Evolutionary conservation across 1,140 invertebrate species (phyloP), one percentile per base, ranked within the genome.

Genomic region (Charaxes varanes): DNA sequence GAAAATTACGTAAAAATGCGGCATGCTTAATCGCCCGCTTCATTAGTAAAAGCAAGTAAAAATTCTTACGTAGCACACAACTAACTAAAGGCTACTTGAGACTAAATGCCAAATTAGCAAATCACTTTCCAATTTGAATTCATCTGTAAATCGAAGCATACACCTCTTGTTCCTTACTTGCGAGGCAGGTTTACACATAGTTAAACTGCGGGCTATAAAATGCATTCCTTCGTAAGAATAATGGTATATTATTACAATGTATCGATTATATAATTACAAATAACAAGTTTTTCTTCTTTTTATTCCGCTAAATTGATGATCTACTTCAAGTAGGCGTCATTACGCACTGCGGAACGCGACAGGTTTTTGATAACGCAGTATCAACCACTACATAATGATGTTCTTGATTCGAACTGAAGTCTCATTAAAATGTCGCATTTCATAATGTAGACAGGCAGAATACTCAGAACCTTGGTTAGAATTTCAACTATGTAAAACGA

Each of bases 361-460:
- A 33, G 26, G 42, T 41, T 45, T 33, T 52, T 13, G 32, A 36
- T 52, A 52, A 46, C 43, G 19, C 42, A 19, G 15, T 44, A 21
- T 11, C 18, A 6, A 30, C 12, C 13, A 10, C 10, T 15, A 12
- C 37, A 16, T 52, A 36, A 45, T 18, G 32, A 41, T 51, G 32
- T 36, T 18, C 46, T 32, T 24, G 26, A 28, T 28, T 14, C n/a
- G n/a, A n/a, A n/a, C n/a, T 28, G 26, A 28, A 15, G 6, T 15
- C 26, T 15, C 13, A 15, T 28, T 15, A 28, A 28, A 28, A 8
- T 28, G 26, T 28, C 26, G 26, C 3, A 10, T 2, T 2, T 2
- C 2, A 3, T 24, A 3, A 3, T 24, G 21, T 8, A 2, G 8
- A 22, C 10, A 2, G n/a, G 5, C 22, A 24, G n/a, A n/a, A n/a